Percentiles rank a stretch among this genome's conserved stretches.
Conservation (phyloP, 1,140 invertebrate genomes). For the Samia ricini region DNA sequence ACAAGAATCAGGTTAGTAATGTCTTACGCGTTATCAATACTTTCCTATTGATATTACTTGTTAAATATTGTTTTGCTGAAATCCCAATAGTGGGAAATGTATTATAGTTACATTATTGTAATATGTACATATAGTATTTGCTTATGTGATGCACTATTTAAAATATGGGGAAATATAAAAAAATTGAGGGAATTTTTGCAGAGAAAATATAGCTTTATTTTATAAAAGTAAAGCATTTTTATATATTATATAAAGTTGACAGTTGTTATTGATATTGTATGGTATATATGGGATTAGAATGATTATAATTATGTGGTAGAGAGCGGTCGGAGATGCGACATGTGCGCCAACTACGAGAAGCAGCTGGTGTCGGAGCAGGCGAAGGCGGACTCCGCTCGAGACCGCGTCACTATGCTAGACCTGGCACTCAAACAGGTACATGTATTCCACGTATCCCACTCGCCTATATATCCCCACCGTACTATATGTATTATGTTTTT, state of each 20-base stretch:
- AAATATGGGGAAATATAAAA: too few species aligned
- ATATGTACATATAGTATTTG: too few species aligned
- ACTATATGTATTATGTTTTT: too few species aligned
- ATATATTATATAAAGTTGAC: too few species aligned
- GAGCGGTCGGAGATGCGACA: slow-evolving; percentile 78
- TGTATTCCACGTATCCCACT: background rate
- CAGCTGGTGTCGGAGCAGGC: slow-evolving; percentile 84
- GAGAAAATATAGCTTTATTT: too few species aligned
- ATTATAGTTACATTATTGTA: too few species aligned
- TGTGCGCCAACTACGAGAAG: slow-evolving; percentile 86
- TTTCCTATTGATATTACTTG: background rate
- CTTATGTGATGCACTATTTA: too few species aligned
- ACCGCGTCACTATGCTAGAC: slow-evolving; percentile 79
- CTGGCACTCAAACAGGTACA: slow-evolving; percentile 59
- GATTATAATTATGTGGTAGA: slow-evolving; percentile 10
- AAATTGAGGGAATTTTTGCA: too few species aligned
- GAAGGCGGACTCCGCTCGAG: slow-evolving; percentile 79
- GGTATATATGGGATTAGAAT: background rate
- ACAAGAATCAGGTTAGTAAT: slow-evolving; percentile 32
- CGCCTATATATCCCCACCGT: background rate
- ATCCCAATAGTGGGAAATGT: too few species aligned
- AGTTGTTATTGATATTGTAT: too few species aligned
- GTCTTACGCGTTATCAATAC: background rate
- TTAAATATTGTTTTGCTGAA: too few species aligned
- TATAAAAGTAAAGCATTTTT: too few species aligned